These are phyloP conservation scores for Macrotus californicus DNA, from an alignment of 2,113 vertebrate species.

Conservation along the genomic window DNA sequence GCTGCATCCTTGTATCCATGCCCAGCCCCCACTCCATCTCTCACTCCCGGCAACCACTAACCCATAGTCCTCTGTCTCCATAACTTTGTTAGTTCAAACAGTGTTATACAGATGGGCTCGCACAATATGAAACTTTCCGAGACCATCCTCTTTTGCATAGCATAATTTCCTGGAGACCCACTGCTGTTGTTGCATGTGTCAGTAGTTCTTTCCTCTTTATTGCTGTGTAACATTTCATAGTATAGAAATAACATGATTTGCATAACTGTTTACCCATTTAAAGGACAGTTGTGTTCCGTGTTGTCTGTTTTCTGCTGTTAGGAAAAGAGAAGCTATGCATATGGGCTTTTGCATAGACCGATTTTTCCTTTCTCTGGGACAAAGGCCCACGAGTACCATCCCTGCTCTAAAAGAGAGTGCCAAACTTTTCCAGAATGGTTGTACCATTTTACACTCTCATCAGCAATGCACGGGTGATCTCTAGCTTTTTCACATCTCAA, in stretches of 20 bases:
- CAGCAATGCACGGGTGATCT: rapidly evolving
- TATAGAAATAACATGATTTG: neutral
- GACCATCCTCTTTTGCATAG: neutral
- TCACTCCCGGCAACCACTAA: too few species aligned
- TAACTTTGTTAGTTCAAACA: neutral
- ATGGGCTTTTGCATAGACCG: neutral
- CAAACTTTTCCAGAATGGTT: neutral
- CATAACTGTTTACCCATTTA: neutral
- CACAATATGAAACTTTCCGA: neutral
- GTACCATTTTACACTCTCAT: rapidly evolving
- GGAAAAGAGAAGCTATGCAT: neutral
- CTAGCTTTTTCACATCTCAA: neutral
- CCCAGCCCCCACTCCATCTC: neutral
- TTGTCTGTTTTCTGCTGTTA: neutral
- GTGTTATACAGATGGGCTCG: too few species aligned
- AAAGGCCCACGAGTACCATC: neutral
- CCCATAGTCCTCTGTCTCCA: rapidly evolving
- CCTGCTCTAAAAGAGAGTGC: neutral
- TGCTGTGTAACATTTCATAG: neutral
- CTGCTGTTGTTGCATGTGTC: neutral
- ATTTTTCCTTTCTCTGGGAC: neutral
- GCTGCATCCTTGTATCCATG: rapidly evolving
- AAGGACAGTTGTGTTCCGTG: neutral
- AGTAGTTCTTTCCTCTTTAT: neutral
- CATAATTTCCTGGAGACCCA: neutral